Evolutionary conservation across 2,888 invertebrate genomes (phyloP).

Genomic region (Malthinus flaveolus): DNA sequence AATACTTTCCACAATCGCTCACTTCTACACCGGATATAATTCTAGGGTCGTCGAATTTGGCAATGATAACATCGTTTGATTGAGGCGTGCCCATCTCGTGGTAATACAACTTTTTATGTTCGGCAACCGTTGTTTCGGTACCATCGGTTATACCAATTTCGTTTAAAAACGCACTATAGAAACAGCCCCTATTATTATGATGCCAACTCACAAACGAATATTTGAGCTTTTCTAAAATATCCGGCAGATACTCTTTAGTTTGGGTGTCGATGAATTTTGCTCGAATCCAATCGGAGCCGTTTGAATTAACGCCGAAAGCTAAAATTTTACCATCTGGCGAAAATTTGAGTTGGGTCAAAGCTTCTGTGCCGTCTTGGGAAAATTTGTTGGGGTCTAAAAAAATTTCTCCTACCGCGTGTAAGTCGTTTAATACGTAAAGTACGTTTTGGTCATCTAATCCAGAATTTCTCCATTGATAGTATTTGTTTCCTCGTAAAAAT

Average conservation of each 20-base stretch:
- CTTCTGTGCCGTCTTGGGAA: conserved; percentile 88
- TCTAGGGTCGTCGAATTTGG: conserved; percentile 90
- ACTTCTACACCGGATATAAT: conserved; percentile 87
- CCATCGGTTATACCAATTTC: conserved; percentile 85
- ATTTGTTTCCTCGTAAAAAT: no score
- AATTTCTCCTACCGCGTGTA: conserved; percentile 75
- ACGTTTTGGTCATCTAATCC: no score
- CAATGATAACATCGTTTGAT: conserved; percentile 81
- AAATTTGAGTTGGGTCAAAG: conserved; percentile 75
- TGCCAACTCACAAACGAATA: conserved; percentile 93
- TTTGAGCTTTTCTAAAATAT: conserved; percentile 89
- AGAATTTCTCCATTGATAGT: no score
- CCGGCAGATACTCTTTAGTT: conserved; percentile 82
- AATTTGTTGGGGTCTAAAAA: conserved; percentile 95
- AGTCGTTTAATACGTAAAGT: conserved; percentile 60
- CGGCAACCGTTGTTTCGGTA: conserved; percentile 83
- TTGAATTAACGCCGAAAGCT: conserved; percentile 89
- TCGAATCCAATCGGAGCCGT: conserved; percentile 96
- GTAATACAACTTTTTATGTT: conserved; percentile 92
- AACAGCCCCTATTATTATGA: conserved; percentile 91
- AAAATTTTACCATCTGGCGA: conserved; percentile 88
- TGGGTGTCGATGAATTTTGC: conserved; percentile 80
- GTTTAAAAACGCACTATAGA: conserved; percentile 87
- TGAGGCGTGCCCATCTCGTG: conserved; percentile 87
- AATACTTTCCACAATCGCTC: conserved; percentile 88